A percentile compares a stretch with the other conserved stretches of the same genome.
These are phyloP conservation scores for Columba janthina DNA, from an alignment of 2,113 vertebrate genomes.

Conservation along the genomic window DNA sequence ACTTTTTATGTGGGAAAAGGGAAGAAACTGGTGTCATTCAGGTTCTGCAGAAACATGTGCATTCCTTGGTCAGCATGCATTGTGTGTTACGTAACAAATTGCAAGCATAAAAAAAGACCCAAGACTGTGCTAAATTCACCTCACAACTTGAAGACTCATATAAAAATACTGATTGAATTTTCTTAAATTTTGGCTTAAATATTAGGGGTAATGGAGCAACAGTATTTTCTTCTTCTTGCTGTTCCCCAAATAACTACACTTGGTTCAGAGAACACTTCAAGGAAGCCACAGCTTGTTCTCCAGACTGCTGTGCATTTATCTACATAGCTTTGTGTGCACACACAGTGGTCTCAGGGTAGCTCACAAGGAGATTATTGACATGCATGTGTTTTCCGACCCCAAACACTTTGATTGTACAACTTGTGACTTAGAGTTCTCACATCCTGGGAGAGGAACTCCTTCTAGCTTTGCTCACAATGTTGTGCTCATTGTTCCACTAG, in stretches of 20 bases:
- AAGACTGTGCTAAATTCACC: not conserved
- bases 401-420: not conserved
- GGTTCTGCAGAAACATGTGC: not conserved
- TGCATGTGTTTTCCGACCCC: not conserved
- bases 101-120: not conserved
- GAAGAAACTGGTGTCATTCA: not conserved
- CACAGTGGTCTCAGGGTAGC: fast-evolving
- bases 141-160: not conserved
- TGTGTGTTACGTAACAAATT: not conserved
- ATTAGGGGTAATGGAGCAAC: no score
- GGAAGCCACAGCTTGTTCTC: not conserved
- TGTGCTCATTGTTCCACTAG: not conserved
- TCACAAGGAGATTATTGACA: not conserved
- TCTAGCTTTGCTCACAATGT: not conserved
- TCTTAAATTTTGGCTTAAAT: not conserved
- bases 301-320: not conserved
- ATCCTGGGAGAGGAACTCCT: not conserved
- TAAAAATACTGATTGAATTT: not conserved
- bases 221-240: not conserved
- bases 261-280: not conserved
- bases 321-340: not conserved
- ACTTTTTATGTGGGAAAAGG: not conserved
- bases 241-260: not conserved
- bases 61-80: fast-evolving
- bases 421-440: not conserved